Evolutionary conservation across 2,888 invertebrate genomes (phyloP).

Genomic region (Creontiades dilutus): DNA sequence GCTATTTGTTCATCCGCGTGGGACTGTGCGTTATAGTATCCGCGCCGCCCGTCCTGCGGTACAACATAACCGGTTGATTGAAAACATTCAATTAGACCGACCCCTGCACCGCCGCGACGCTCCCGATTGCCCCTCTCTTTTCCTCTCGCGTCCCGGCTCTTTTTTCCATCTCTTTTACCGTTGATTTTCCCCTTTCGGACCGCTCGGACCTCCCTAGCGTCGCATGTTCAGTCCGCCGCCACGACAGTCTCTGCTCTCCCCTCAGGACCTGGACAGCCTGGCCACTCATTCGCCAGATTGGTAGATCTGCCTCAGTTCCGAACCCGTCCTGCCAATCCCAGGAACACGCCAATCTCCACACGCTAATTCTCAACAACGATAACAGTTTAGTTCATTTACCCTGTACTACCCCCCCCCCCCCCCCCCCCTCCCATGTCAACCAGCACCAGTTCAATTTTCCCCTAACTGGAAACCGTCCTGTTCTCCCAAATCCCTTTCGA

Average conservation of each 20-base stretch:
- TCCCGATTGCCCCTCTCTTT: not conserved
- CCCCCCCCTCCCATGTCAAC: too few relatives aligned
- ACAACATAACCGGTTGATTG: slow-evolving; percentile 49
- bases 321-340: not conserved
- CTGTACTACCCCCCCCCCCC: not conserved
- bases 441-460: not conserved
- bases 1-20: too few relatives aligned
- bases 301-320: not conserved
- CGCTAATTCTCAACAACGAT: not conserved
- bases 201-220: too few relatives aligned
- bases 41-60: not conserved
- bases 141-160: not conserved
- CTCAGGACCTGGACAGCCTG: too few relatives aligned
- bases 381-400: not conserved
- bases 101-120: not conserved
- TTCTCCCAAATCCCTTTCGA: not conserved
- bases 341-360: not conserved
- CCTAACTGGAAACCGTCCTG: not conserved
- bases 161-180: not conserved
- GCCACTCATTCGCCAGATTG: not conserved
- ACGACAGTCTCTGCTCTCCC: too few relatives aligned
- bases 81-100: slow-evolving; percentile 52
- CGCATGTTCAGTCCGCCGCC: too few relatives aligned
- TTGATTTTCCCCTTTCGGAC: too few relatives aligned
- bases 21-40: not conserved